Evolutionary conservation across 2,797 vertebrate species (phyloP).

Genomic region (Danio kyathit): DNA sequence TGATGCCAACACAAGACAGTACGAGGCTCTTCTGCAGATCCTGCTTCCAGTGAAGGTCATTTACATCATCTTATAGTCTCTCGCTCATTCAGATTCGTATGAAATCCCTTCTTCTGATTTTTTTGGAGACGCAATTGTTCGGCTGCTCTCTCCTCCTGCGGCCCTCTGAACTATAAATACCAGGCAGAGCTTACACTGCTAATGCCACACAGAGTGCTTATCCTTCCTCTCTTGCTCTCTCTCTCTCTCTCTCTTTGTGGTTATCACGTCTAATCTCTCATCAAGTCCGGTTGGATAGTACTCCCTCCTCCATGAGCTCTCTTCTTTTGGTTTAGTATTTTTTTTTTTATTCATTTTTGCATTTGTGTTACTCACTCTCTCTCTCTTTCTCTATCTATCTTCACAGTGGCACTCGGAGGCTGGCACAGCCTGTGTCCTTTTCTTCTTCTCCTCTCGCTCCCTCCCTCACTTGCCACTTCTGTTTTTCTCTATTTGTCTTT

Average conservation of each 20-base stretch:
- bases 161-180: conserved; percentile 78
- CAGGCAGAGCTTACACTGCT: conserved; percentile 72
- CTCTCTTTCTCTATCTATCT: neutral
- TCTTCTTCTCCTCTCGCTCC: conserved; percentile 2
- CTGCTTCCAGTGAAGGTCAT: conserved; percentile 5
- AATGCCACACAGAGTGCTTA: conserved; percentile 71
- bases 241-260: conserved; percentile 44
- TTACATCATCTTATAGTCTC: conserved; percentile 1
- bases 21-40: conserved; percentile 37
- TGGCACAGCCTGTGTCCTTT: conserved; percentile 45
- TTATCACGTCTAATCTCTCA: conserved; percentile 53
- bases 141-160: conserved; percentile 53
- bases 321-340: conserved; percentile 9
- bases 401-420: conserved; percentile 46
- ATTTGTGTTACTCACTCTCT: conserved; percentile 30
- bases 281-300: conserved; percentile 38
- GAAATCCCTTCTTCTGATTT: neutral
- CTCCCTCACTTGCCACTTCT: conserved; percentile 47
- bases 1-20: conserved; percentile 6
- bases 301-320: conserved; percentile 25
- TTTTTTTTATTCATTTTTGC: conserved; percentile 42
- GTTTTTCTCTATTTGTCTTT: conserved; percentile 16
- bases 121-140: conserved; percentile 24
- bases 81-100: neutral
- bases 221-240: conserved; percentile 64